Evolutionary conservation across 2,797 vertebrate genomes (phyloP), one percentile per base, ranked within the genome.

Genomic region (Darevskia nairensis): DNA sequence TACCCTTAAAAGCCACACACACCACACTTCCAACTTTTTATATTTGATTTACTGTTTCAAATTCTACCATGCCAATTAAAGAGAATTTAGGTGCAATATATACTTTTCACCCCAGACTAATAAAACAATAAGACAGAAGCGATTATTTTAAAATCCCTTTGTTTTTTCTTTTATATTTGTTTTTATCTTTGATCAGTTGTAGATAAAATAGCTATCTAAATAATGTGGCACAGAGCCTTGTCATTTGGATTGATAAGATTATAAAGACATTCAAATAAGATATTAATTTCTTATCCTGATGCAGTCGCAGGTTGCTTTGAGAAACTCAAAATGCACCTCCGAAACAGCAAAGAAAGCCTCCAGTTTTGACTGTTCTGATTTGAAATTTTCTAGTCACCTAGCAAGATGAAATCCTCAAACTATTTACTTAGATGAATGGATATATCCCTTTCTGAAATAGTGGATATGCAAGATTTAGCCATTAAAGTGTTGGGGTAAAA

Each of bases 381-480:
- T 92, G 66, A 94, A 94, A 95, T 81, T 94, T 96, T 93, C 50
- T 81, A 94, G 87, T 90, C 95, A 93, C 78, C 92, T 93, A 94
- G 95, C 93, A 94, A 94, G 86, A 94, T 91, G 89, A 96, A 96
- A 96, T 96, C 94, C 93, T 94, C 94, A 82, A 95, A 94, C 93
- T 96, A 94, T 96, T 97, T 97, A 96, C 96, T 96, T 92, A 96
- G 95, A 94, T 92, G 94, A 96, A 96, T 90, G 95, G 94, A 96
- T 96, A 96, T 96, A 96, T 78, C 92, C 92, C 92, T 94, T 88
- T 96, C 90, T 93, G 93, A 96, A 95, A 96, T 87, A 94, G 89
- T 89, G 92, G 94, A 93, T 96, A 95, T 95, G 91, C 82, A 95
- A 97, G 97, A 96, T 95, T 96, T 95, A 96, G 95, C 91, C 91